phyloP scores from a whole-genome alignment of 1,140 invertebrate species.

The Drosophila athabasca region DNA sequence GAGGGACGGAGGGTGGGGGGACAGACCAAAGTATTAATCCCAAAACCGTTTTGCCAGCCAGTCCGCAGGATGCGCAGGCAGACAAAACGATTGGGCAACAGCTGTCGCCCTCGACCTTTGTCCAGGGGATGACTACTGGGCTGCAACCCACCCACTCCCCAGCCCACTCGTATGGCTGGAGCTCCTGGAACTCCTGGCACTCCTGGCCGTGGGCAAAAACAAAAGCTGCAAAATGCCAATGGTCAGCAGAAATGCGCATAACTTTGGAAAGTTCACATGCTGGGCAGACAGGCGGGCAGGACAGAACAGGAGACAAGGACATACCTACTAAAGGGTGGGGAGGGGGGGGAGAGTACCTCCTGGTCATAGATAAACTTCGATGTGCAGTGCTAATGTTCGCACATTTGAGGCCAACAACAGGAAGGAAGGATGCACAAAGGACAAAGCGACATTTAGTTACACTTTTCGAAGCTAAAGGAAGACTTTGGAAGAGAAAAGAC shows the following conservation, averaged over 20 bases:
- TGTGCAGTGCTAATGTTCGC: constrained; percentile 69
- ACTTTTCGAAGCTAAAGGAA: constrained; percentile 6
- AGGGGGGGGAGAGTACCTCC: constrained; percentile 19
- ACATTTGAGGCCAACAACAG: constrained; percentile 51
- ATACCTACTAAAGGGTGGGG: constrained; percentile 16
- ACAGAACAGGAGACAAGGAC: constrained; percentile 29
- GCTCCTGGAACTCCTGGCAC: constrained; percentile 1
- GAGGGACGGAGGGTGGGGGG: constrained; percentile 31
- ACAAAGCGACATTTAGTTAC: constrained; percentile 26
- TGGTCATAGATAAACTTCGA: constrained; percentile 55
- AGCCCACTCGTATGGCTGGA: background rate
- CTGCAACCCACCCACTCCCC: constrained; percentile 17
- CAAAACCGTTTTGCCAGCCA: constrained; percentile 58
- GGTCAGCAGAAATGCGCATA: constrained; percentile 80
- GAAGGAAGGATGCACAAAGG: background rate
- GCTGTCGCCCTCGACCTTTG: constrained; percentile 71
- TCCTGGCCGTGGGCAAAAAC: constrained; percentile 52
- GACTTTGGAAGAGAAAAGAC: no score
- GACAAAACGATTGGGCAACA: constrained; percentile 77
- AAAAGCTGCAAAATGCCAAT: constrained; percentile 81
- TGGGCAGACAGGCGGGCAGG: constrained; percentile 38
- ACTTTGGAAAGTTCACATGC: constrained; percentile 77
- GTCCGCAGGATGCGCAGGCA: constrained; percentile 52
- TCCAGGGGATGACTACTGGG: constrained; percentile 18
- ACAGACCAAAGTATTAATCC: constrained; percentile 71